Base-by-base conservation (phyloP, 2,113 vertebrate species). In the Microtus pennsylvanicus region DNA sequence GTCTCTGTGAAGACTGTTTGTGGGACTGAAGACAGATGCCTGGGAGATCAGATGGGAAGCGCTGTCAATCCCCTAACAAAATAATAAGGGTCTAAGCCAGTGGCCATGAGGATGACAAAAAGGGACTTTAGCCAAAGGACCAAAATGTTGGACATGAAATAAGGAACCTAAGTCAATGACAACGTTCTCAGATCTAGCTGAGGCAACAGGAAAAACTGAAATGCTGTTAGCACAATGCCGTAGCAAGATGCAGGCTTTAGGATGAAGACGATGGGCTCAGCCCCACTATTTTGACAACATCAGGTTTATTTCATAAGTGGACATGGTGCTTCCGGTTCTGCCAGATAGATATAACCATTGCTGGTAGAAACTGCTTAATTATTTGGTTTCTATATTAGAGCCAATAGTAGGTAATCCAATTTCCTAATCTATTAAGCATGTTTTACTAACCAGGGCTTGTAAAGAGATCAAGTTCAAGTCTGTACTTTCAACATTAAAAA, bases 61-160 rank as follows among this genome's bases (percentile, higher is more conserved):
- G 75, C 13, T 86, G 65, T 82, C 86, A 93, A 95, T 87, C 88
- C 92, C 76, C 74, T 95, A 90, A 94, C 90, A 82, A 95, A 94
- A 93, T 87, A 94, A 93, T 95, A 94, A 94, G 88, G 69, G 63
- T 63, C 55, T 91, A 65, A 78, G 82, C 55, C 77, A 91, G 96
- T 94, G 95, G 91, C 95, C 91, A 0, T 94, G 77, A 96, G 93
- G 77, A 94, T 96, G 96, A 96, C 78, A 87, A 94, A 96, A 94
- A 94, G 74, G 88, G 67, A 89, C 63, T 87, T 97, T 75, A 87
- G 88, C 74, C 89, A 96, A 93, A 97, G 87, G 94, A 95, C 22
- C 14, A 52, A 52, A 52, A 52, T 52, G 91, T 13, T 90, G 88
- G 90, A 94, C 85, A 17, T 93, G 89, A 94, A 96, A 94, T 92